Base-by-base conservation (phyloP, 2,888 invertebrate species). In the Athalia circularis region DNA sequence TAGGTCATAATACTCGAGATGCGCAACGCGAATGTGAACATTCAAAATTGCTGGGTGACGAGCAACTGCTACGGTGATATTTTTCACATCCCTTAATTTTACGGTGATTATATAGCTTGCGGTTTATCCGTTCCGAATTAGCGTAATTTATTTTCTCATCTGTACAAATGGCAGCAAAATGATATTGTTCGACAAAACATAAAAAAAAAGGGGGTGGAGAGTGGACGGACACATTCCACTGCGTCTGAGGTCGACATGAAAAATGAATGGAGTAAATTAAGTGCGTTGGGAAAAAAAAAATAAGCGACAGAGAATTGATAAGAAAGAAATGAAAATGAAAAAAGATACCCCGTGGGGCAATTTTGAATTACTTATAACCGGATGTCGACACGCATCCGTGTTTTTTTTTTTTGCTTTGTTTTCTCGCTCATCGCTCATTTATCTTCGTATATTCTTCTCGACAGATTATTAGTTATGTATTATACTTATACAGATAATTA, bases 341-440 rank as follows among this genome's bases (percentile, higher is more conserved):
- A 59, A 45, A n/a, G 8, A 59, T 11, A 59, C 11, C 4, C 13
- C 13, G 45, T n/a, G 8, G 52, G 47, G 59, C 72, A 48, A 72
- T 59, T 72, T 72, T 72, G 59, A 72, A 72, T 72, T 72, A 72
- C 47, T 47, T 72, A 72, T 43, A 43, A 8, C 54, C 68, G 54
- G 29, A 68, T 43, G 68, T 48, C 50, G 52, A 9, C 52, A 65
- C 43, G 47, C 6, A 65, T 45, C 6, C 43, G n/a, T 43, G 65
- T 65, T 11, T 4, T 65, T 13, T 47, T 5, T 48, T 13, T 68
- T 29, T 6, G 43, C 9, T 68, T 3, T 67, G 29, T 50, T 68
- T 29, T 54, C 8, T 29, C 15, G 5, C 48, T 64, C 64, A 64
- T 64, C n/a, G 62, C 13, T 65, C 11, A 43, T 65, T 65, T 11